Evolutionary conservation across 2,797 vertebrate species (phyloP).

Genomic region (Kryptopterus vitreolus): DNA sequence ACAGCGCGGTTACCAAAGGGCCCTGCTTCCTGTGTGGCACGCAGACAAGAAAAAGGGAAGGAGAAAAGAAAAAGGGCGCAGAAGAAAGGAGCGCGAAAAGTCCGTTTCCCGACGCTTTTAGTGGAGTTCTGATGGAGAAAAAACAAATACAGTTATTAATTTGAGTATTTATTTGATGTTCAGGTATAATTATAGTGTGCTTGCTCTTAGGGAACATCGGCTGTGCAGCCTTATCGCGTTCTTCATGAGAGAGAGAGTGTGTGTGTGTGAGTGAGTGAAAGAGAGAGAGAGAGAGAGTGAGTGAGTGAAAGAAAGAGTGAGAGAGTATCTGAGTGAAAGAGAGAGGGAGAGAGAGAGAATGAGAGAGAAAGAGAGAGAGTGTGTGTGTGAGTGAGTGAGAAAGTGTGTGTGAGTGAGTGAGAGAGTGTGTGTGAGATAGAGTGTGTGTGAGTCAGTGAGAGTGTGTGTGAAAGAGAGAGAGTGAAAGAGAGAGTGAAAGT

Average conservation of each 20-base stretch:
- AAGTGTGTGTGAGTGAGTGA: too few relatives aligned
- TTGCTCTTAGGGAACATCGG: not conserved
- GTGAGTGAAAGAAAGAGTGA: too few relatives aligned
- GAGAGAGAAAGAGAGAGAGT: too few relatives aligned
- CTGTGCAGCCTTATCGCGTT: not conserved
- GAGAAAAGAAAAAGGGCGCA: not conserved
- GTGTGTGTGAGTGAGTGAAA: not conserved
- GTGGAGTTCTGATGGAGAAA: not conserved
- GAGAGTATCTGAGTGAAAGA: not conserved
- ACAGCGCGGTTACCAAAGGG: slow-evolving; percentile 23
- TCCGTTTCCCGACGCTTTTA: not conserved
- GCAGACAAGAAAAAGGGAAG: not conserved
- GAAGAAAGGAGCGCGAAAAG: not conserved
- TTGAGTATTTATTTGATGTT: not conserved
- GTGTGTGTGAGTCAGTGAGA: not conserved
- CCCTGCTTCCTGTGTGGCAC: slow-evolving; percentile 6
- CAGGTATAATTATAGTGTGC: not conserved
- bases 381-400: not conserved
- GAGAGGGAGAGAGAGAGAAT: not conserved
- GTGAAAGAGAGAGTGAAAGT: not conserved
- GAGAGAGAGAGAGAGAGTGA: not conserved
- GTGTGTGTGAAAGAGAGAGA: not conserved
- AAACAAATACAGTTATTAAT: not conserved
- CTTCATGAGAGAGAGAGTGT: not conserved
- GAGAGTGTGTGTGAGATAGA: too few relatives aligned